phyloP scores from a whole-genome alignment of 1,140 invertebrate species.

The Charaxes varanes region DNA sequence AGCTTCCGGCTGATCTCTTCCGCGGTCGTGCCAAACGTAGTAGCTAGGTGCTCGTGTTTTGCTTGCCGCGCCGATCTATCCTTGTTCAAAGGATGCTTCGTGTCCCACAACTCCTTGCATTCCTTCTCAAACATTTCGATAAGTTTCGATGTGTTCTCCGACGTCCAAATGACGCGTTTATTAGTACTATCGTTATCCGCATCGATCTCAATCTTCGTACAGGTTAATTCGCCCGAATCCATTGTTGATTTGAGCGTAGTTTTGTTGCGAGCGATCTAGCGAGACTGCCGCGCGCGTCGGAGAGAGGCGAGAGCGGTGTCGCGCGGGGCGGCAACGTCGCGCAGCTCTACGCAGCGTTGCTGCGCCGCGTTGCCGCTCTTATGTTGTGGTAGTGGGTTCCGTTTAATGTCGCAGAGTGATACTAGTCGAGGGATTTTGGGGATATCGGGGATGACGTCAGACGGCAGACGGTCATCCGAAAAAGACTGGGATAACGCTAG shows the following conservation, averaged over 20 bases:
- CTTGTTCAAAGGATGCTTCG: slow-evolving; percentile 43
- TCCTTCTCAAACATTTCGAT: slow-evolving; percentile 49
- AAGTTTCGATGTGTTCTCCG: slow-evolving; percentile 50
- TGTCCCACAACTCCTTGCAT: slow-evolving; percentile 54
- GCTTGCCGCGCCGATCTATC: slow-evolving; percentile 35
- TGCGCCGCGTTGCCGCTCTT: slow-evolving; percentile 39
- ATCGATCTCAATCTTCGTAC: slow-evolving; percentile 47
- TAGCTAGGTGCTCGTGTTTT: slow-evolving; percentile 46
- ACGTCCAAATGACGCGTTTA: slow-evolving; percentile 38
- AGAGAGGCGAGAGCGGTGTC: slow-evolving; percentile 54
- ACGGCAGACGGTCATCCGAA: no score
- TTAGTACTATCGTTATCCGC: slow-evolving; percentile 26
- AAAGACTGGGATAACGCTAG: no score
- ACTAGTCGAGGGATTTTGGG: no score
- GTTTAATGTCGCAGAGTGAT: no score
- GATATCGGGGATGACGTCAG: no score
- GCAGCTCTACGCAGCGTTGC: slow-evolving; percentile 14
- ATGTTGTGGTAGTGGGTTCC: no score
- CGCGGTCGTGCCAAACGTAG: slow-evolving; percentile 41
- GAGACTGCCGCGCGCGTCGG: slow-evolving; percentile 49
- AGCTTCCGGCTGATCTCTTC: slow-evolving; percentile 60
- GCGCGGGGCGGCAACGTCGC: slow-evolving; percentile 48
- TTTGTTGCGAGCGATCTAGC: slow-evolving; percentile 50
- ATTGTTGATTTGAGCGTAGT: slow-evolving; percentile 31
- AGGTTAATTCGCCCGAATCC: slow-evolving; percentile 38